Percentiles rank a stretch among this genome's conserved stretches.
phyloP scores from a whole-genome alignment of 1,140 invertebrate genomes.

The Megalopta genalis region DNA sequence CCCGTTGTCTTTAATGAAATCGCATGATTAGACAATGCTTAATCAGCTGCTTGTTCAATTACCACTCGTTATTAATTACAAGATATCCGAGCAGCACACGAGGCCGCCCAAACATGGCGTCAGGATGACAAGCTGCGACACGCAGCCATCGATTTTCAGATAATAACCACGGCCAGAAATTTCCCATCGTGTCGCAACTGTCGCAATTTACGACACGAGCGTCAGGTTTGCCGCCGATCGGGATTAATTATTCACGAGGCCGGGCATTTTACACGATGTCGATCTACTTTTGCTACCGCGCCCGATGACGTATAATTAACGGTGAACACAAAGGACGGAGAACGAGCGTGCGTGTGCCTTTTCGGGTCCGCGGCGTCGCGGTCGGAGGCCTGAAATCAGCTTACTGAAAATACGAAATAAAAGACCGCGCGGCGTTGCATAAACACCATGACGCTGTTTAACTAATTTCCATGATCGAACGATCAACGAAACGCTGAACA shows the following conservation, averaged over 20 bases:
- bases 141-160: neutral
- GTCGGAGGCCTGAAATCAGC: neutral
- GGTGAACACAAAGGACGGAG: neutral
- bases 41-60: neutral
- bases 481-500: too few relatives aligned
- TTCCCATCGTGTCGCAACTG: slow-evolving; percentile 3
- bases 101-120: neutral
- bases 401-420: neutral
- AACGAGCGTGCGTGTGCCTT: neutral
- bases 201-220: neutral
- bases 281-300: slow-evolving; percentile 4
- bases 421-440: neutral
- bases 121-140: neutral
- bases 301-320: neutral
- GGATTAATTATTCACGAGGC: slow-evolving; percentile 10
- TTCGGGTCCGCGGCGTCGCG: neutral
- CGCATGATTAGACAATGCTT: neutral
- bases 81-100: neutral
- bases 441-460: neutral
- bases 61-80: neutral
- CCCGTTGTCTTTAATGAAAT: neutral
- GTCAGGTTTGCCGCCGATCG: neutral
- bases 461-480: neutral
- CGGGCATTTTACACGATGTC: neutral
- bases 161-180: slow-evolving; percentile 5